Evolutionary conservation across 64 coral and sea anemone genomes (phyloP).

Genomic region (Astreopora myriophthalma): DNA sequence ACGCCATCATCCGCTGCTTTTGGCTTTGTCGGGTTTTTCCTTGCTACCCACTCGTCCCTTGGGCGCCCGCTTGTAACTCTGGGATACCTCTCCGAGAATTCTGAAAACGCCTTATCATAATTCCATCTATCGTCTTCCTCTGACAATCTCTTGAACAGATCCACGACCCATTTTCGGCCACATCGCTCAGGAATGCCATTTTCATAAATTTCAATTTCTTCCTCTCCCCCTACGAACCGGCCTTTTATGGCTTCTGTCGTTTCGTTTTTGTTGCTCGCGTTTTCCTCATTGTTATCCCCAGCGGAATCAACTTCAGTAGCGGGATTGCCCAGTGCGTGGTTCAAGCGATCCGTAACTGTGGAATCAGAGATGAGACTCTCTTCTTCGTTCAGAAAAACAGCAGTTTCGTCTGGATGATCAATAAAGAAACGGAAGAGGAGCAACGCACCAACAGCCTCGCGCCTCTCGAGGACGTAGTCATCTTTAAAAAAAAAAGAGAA

Average conservation of each 20-base stretch:
- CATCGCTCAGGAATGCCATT: neutral
- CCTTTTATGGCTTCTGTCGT: neutral
- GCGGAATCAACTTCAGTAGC: too few species aligned
- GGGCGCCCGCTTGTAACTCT: neutral
- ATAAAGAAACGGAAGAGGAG: neutral
- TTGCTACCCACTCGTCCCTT: neutral
- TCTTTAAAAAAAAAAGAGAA: neutral
- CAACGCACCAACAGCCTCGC: conserved; percentile 26
- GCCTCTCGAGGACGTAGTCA: conserved; percentile 10
- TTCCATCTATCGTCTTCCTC: neutral
- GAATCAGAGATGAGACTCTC: neutral
- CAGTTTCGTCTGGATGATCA: neutral
- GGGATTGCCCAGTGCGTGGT: neutral
- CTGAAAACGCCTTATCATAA: neutral
- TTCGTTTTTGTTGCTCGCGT: neutral
- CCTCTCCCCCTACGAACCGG: neutral
- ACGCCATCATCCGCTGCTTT: neutral
- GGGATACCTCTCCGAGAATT: neutral
- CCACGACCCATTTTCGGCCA: neutral
- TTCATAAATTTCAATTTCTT: neutral
- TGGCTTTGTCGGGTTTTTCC: neutral
- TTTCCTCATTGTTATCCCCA: too few species aligned
- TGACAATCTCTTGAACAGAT: neutral
- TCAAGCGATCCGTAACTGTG: neutral
- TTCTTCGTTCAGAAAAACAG: neutral